Evolutionary conservation across 2,888 invertebrate species (phyloP).

Genomic region (Junonia oenone): DNA sequence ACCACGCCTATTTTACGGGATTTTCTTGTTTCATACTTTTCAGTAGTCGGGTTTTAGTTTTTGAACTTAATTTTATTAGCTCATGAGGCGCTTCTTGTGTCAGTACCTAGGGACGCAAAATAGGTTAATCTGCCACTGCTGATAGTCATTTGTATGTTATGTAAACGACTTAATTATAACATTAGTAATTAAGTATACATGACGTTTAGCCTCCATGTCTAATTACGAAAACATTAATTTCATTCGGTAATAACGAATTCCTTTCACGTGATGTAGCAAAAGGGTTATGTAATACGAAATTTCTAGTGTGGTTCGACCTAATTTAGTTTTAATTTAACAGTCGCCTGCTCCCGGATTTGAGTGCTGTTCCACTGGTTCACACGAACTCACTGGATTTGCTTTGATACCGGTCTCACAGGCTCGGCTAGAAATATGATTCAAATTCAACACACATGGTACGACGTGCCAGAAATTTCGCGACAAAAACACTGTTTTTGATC

Average conservation of each 20-base stretch:
- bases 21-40: no score
- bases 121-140: no score
- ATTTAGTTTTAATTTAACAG: constrained; percentile 2
- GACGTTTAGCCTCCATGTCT: background rate
- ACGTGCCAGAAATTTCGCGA: background rate
- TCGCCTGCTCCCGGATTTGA: background rate
- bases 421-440: background rate
- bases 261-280: background rate
- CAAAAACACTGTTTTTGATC: background rate
- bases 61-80: no score
- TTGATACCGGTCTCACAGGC: background rate
- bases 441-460: background rate
- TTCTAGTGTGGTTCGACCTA: background rate
- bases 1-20: no score
- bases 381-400: background rate
- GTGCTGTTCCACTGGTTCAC: background rate
- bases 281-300: background rate
- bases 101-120: no score
- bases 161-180: background rate
- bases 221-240: background rate
- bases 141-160: no score
- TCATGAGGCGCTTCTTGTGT: no score
- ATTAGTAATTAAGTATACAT: background rate
- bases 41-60: no score
- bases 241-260: background rate